Conservation (phyloP, 1,140 invertebrate species). For the Theocolax elegans region DNA sequence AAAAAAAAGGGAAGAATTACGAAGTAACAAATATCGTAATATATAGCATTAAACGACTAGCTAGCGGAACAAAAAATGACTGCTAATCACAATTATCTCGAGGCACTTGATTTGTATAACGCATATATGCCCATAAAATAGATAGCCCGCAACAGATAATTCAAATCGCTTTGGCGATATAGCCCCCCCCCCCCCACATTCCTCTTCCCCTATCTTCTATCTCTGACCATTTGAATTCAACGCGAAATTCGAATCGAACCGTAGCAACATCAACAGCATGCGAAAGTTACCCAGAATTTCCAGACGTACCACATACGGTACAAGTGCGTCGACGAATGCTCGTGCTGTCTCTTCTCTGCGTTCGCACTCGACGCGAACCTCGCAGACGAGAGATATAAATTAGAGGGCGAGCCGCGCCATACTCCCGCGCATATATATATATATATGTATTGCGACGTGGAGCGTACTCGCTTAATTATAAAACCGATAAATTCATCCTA, state of each 20-base stretch:
- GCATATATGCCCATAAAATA: no score
- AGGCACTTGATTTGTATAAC: no score
- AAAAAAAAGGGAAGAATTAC: no score
- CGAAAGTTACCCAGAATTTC: background rate
- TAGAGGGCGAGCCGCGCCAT: conserved; percentile 50
- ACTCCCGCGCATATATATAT: no score
- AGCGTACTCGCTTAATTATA: conserved; percentile 61
- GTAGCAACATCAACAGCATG: background rate
- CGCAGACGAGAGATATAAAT: conserved; percentile 50
- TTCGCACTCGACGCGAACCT: background rate
- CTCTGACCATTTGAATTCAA: background rate
- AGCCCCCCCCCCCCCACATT: no score
- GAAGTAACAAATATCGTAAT: no score
- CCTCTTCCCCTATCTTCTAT: no score
- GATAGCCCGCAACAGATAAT: no score
- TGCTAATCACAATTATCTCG: no score
- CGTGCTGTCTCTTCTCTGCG: background rate
- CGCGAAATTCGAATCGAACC: background rate
- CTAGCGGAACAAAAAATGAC: no score
- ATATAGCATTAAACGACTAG: no score
- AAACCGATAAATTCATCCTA: conserved; percentile 63
- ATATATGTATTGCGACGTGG: conserved; percentile 48
- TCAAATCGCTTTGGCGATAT: no score
- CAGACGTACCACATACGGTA: background rate
- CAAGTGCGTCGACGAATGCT: background rate